Evolutionary conservation across 2,888 invertebrate species (phyloP).

Genomic region (Sarcophaga variegata): DNA sequence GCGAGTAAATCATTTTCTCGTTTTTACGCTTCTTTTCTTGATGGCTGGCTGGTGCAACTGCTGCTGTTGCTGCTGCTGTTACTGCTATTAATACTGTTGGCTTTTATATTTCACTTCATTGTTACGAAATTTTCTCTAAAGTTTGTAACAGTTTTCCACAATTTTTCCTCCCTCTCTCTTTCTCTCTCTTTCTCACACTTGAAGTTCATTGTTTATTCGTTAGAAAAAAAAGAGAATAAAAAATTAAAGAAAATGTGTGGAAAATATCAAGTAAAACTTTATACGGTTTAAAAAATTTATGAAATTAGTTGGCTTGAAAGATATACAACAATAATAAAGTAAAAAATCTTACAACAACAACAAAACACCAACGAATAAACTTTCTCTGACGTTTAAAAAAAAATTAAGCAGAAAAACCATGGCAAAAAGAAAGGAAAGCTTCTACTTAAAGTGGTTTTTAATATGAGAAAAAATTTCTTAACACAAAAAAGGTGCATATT

Average conservation of each 20-base stretch:
- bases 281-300: conserved; percentile 35
- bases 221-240: neutral
- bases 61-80: no score
- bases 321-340: conserved; percentile 12
- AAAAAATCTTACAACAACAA: conserved; percentile 25
- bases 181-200: no score
- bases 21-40: conserved; percentile 7
- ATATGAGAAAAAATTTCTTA: neutral
- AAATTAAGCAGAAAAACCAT: neutral
- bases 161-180: neutral
- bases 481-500: neutral
- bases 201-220: neutral
- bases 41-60: conserved; percentile 14
- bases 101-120: conserved; percentile 11
- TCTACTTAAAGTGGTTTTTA: neutral
- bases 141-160: neutral
- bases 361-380: neutral
- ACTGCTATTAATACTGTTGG: neutral
- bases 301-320: conserved; percentile 14
- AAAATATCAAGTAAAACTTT: neutral
- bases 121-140: conserved; percentile 23
- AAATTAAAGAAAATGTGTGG: neutral
- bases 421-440: neutral
- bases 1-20: neutral
- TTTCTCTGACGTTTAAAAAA: neutral